Conservation (phyloP, 2,888 invertebrate species). For the Uropetala carovei region DNA sequence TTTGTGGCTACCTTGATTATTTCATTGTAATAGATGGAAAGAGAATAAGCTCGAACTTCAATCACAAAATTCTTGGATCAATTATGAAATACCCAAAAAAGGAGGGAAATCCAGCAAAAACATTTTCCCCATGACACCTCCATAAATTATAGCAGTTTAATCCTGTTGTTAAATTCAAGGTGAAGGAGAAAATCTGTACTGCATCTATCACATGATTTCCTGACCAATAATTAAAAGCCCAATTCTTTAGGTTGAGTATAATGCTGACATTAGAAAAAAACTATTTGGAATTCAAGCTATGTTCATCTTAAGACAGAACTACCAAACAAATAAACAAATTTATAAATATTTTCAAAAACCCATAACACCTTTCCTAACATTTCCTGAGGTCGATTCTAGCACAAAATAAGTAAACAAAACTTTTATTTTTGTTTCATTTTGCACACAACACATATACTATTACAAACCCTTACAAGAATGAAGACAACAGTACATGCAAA, state of each 20-base stretch:
- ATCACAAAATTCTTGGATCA: constrained; percentile 17
- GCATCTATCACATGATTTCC: not conserved
- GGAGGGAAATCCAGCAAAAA: not conserved
- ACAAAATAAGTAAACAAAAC: constrained; percentile 43
- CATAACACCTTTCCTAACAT: constrained; percentile 1
- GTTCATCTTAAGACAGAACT: constrained; percentile 17
- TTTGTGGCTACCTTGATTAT: not conserved
- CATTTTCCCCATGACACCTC: not conserved
- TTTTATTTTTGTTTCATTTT: constrained; percentile 54
- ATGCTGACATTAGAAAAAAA: not conserved
- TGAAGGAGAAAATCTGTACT: not conserved
- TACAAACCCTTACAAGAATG: constrained; percentile 64
- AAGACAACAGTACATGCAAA: constrained; percentile 62
- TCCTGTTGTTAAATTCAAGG: not conserved
- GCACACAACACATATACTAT: constrained; percentile 61
- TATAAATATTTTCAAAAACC: not conserved
- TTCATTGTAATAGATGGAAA: constrained; percentile 10
- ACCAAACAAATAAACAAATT: constrained; percentile 26
- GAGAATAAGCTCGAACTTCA: constrained; percentile 10
- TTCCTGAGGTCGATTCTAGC: constrained; percentile 50
- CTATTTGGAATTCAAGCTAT: not conserved
- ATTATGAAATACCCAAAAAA: not conserved
- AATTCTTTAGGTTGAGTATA: not conserved
- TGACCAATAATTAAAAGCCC: not conserved
- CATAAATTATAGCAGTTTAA: not conserved